Evolutionary conservation across 2,888 invertebrate genomes (phyloP).

Genomic region (Rhabditophanes sp.): DNA sequence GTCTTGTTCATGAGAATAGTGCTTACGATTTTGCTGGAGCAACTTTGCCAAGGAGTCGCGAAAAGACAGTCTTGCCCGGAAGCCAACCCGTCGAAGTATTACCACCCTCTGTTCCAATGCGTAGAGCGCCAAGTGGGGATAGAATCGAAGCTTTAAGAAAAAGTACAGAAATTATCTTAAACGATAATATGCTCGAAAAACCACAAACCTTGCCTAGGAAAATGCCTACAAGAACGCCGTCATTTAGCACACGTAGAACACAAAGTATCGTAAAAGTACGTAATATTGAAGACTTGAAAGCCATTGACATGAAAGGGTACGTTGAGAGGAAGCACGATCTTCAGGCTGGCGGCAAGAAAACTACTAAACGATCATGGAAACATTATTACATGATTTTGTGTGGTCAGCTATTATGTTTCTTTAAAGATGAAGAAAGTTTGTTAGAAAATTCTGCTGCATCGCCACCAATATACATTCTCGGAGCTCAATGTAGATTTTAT

Average conservation of each 20-base stretch:
- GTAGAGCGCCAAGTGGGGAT: not conserved
- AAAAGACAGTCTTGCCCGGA: slow-evolving; percentile 2
- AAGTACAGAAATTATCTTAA: too few relatives aligned
- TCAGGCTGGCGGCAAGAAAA: slow-evolving; percentile 77
- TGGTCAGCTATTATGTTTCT: slow-evolving; percentile 90
- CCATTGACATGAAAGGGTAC: slow-evolving; percentile 45
- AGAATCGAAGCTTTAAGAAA: too few relatives aligned
- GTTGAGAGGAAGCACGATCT: slow-evolving; percentile 86
- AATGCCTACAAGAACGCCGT: slow-evolving; percentile 63
- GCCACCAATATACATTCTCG: slow-evolving; percentile 48
- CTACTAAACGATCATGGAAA: slow-evolving; percentile 88
- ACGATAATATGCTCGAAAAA: slow-evolving; percentile 5
- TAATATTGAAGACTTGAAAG: slow-evolving; percentile 29
- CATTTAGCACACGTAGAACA: slow-evolving; percentile 67
- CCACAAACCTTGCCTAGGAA: slow-evolving; percentile 3
- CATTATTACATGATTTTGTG: slow-evolving; percentile 81
- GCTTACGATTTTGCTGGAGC: slow-evolving; percentile 6
- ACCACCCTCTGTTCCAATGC: not conserved
- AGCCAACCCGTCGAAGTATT: not conserved
- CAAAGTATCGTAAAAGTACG: slow-evolving; percentile 24
- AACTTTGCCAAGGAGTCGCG: slow-evolving; percentile 9
- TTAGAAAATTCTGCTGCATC: slow-evolving; percentile 56
- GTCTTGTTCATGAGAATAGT: not conserved
- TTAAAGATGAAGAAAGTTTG: slow-evolving; percentile 77
- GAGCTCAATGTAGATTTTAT: slow-evolving; percentile 58